Conservation (phyloP, 2,113 vertebrate genomes). For the Sander lucioperca region DNA sequence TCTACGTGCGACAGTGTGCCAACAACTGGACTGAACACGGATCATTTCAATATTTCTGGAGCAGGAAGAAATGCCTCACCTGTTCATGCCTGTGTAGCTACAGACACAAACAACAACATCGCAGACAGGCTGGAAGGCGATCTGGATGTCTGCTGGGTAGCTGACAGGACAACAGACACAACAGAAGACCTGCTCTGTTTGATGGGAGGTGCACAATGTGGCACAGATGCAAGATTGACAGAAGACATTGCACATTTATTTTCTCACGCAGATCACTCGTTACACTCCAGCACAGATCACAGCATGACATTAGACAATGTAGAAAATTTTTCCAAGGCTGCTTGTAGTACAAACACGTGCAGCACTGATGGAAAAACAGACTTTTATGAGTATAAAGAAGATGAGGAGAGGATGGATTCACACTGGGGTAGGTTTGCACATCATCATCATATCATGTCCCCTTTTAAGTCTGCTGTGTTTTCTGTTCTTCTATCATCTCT, state of each 20-base stretch:
- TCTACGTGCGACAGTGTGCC: accelerated
- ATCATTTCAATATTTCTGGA: not conserved
- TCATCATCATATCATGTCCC: not conserved
- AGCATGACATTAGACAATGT: not conserved
- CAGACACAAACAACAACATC: not conserved
- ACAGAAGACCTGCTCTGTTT: not conserved
- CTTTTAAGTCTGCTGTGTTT: not conserved
- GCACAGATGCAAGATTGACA: not conserved
- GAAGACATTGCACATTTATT: not conserved
- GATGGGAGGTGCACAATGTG: not conserved
- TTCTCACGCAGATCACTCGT: not conserved
- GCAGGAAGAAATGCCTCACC: not conserved
- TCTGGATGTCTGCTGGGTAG: not conserved
- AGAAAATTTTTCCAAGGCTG: not conserved
- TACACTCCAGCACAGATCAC: not conserved
- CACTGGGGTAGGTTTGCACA: conserved; percentile 49
- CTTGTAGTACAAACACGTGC: not conserved
- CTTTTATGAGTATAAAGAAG: not conserved
- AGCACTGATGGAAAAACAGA: not conserved
- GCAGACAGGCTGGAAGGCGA: not conserved
- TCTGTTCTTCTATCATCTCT: not conserved
- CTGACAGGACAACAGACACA: not conserved
- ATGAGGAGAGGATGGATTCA: not conserved
- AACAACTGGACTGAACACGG: accelerated
- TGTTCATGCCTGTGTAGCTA: not conserved